A percentile compares a stretch with the other conserved stretches of the same genome.
phyloP scores from a whole-genome alignment of 2,113 vertebrate species.

The Aldabrachelys gigantea region DNA sequence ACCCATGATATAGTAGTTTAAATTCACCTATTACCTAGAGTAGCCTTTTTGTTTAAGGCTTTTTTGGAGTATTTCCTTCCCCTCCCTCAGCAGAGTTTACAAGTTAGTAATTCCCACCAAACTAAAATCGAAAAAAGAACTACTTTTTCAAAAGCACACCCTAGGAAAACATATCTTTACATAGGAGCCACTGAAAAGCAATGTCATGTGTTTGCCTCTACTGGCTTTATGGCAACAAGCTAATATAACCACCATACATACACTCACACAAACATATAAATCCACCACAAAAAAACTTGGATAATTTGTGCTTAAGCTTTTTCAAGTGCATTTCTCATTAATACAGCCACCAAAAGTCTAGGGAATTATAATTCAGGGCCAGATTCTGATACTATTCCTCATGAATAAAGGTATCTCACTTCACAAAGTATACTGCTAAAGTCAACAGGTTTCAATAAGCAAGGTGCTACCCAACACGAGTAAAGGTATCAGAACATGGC shows the following conservation, averaged over 20 bases:
- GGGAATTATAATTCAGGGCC: fast-evolving
- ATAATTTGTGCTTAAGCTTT: fast-evolving
- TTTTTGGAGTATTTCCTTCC: background rate
- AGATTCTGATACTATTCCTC: background rate
- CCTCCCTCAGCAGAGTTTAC: background rate
- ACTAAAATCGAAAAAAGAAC: background rate
- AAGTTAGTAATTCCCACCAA: background rate
- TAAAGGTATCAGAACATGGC: background rate
- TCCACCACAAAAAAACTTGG: fast-evolving
- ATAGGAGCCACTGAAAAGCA: background rate
- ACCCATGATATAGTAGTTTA: background rate
- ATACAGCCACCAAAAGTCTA: background rate
- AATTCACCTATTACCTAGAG: background rate
- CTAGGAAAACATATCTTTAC: fast-evolving
- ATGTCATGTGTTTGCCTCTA: slow-evolving; percentile 46
- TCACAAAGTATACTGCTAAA: background rate
- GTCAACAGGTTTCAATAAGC: background rate
- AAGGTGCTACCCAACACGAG: background rate
- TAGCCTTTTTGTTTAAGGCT: background rate
- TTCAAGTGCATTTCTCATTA: background rate
- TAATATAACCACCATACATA: background rate
- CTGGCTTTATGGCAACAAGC: slow-evolving; percentile 19
- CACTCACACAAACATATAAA: background rate
- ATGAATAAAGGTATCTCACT: background rate
- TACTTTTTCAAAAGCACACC: background rate